Conservation (phyloP, 2,888 invertebrate genomes). For the Mycalesis mineus region DNA sequence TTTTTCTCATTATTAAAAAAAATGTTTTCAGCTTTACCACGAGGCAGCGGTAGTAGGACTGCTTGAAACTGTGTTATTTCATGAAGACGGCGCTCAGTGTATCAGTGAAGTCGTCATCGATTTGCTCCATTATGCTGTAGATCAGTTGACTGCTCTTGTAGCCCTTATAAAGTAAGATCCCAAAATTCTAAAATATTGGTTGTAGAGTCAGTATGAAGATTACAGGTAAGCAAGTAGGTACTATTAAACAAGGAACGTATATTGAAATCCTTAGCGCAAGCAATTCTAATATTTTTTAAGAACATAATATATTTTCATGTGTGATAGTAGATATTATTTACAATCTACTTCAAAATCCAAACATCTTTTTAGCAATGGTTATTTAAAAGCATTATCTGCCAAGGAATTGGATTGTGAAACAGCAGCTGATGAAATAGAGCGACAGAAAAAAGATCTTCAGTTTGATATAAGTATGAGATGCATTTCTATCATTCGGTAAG, state of each 20-base stretch:
- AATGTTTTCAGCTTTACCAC: constrained; percentile 80
- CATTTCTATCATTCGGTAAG: constrained; percentile 87
- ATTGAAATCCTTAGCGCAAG: too few relatives aligned
- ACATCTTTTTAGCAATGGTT: constrained; percentile 48
- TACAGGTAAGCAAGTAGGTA: too few relatives aligned
- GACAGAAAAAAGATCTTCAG: constrained; percentile 82
- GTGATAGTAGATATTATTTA: too few relatives aligned
- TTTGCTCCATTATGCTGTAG: constrained; percentile 88
- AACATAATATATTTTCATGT: too few relatives aligned
- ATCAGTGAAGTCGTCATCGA: constrained; percentile 87
- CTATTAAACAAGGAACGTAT: too few relatives aligned
- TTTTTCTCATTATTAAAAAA: not conserved
- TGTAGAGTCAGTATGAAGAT: too few relatives aligned
- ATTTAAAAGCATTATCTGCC: constrained; percentile 46
- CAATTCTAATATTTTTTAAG: too few relatives aligned
- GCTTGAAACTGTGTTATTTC: constrained; percentile 89
- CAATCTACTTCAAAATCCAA: too few relatives aligned
- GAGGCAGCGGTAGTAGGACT: constrained; percentile 88
- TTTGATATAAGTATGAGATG: constrained; percentile 90
- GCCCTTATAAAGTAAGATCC: constrained; percentile 67
- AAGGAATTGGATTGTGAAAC: constrained; percentile 72
- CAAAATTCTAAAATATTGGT: too few relatives aligned
- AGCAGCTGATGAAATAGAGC: constrained; percentile 78
- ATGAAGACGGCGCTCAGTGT: constrained; percentile 87
- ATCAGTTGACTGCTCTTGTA: constrained; percentile 81